Evolutionary conservation across 2,888 invertebrate species (phyloP).

Genomic region (Homarus gammarus): DNA sequence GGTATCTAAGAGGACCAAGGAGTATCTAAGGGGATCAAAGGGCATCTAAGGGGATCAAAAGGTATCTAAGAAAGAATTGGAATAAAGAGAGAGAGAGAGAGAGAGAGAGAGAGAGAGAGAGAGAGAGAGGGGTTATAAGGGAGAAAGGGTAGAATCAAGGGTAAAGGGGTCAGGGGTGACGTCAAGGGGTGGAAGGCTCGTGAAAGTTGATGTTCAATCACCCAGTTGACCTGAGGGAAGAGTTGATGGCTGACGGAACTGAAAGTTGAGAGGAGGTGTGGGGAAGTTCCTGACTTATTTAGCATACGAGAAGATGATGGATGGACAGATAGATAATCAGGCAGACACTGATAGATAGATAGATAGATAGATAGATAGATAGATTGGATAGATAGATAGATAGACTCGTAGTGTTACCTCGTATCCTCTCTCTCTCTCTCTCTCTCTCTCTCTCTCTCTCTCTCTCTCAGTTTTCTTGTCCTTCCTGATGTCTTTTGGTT

Average conservation of each 20-base stretch:
- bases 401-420: no score
- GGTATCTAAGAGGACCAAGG: no score
- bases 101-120: not conserved
- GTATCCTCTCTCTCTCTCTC: slow-evolving; percentile 16
- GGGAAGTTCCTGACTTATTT: no score
- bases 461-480: not conserved
- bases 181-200: not conserved
- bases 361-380: no score
- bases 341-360: not conserved
- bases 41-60: no score
- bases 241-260: not conserved
- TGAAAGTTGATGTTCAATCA: no score
- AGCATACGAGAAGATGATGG: no score
- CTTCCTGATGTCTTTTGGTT: not conserved
- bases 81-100: not conserved
- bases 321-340: not conserved
- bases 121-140: not conserved
- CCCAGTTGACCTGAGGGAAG: not conserved
- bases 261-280: not conserved
- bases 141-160: not conserved
- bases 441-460: slow-evolving; percentile 18
- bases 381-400: no score
- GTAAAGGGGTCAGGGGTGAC: not conserved
- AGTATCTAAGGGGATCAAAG: no score
- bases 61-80: not conserved